phyloP scores from a whole-genome alignment of 2,888 invertebrate species.

The Trissolcus brochymenae region DNA sequence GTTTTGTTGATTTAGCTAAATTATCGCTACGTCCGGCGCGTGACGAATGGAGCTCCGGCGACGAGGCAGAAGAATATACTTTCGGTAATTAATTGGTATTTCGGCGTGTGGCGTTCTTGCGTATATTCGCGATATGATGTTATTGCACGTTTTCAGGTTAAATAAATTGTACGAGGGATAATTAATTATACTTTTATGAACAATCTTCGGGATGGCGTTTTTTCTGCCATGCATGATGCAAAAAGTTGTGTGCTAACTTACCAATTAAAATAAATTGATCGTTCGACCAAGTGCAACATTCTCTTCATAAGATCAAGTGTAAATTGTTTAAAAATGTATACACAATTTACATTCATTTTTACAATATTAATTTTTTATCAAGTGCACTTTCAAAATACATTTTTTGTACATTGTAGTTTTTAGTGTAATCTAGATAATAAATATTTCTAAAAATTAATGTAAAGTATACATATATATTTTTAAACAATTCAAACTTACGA shows the following conservation, averaged over 20 bases:
- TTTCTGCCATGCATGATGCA: constrained; percentile 9
- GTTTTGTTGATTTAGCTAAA: constrained; percentile 53
- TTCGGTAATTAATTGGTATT: constrained; percentile 51
- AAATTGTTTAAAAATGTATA: too few species aligned
- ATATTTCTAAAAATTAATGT: too few species aligned
- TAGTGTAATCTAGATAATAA: too few species aligned
- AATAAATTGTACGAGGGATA: constrained; percentile 35
- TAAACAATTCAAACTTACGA: too few species aligned
- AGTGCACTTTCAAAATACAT: too few species aligned
- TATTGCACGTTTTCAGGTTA: constrained; percentile 26
- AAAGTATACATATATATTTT: too few species aligned
- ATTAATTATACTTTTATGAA: constrained; percentile 42
- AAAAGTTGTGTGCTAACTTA: constrained; percentile 40
- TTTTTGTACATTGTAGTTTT: too few species aligned
- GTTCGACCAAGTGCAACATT: too few species aligned
- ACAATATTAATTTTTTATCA: too few species aligned
- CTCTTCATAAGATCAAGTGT: too few species aligned
- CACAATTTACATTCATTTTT: too few species aligned
- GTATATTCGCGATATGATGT: constrained; percentile 40
- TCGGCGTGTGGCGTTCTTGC: constrained; percentile 15
- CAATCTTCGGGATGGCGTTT: constrained; percentile 2
- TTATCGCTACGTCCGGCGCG: constrained; percentile 41
- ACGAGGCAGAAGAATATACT: constrained; percentile 21
- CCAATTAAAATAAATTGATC: too few species aligned
- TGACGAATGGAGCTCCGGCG: constrained; percentile 37